Conservation (phyloP, 2,797 vertebrate genomes). For the Glyptemys insculpta region DNA sequence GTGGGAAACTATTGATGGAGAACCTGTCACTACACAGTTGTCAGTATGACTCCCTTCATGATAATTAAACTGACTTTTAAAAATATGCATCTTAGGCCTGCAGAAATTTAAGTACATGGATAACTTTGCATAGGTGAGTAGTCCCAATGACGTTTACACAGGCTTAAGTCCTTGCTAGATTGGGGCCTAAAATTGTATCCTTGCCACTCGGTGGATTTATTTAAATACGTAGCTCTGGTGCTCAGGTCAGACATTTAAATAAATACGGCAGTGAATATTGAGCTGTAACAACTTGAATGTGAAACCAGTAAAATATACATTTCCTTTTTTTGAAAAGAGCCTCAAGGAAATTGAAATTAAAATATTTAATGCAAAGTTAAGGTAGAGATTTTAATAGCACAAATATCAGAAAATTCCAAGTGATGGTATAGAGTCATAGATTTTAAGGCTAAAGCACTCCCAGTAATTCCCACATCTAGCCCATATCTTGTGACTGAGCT, state of each 20-base stretch:
- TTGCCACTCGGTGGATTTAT: background rate
- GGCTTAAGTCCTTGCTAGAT: fast-evolving
- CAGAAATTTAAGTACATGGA: background rate
- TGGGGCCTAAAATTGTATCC: background rate
- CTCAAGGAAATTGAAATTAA: background rate
- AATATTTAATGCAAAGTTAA: background rate
- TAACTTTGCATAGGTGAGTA: background rate
- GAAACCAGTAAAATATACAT: background rate
- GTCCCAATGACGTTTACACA: background rate
- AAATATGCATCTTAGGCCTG: fast-evolving
- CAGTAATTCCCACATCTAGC: background rate
- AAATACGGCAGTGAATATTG: background rate
- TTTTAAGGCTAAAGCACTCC: background rate
- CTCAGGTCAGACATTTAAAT: background rate
- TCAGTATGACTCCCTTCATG: fast-evolving
- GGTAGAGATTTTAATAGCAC: background rate
- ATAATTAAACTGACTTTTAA: background rate
- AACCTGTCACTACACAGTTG: fast-evolving
- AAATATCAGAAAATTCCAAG: background rate
- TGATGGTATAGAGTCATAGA: background rate
- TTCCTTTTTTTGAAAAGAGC: background rate
- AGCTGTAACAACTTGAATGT: background rate
- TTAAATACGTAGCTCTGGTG: background rate
- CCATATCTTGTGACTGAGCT: background rate
- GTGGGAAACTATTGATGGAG: background rate